A percentile compares a stretch with the other conserved stretches of the same genome.
Evolutionary conservation across 2,113 vertebrate genomes (phyloP).

Genomic region (Sylvicapra grimmia): DNA sequence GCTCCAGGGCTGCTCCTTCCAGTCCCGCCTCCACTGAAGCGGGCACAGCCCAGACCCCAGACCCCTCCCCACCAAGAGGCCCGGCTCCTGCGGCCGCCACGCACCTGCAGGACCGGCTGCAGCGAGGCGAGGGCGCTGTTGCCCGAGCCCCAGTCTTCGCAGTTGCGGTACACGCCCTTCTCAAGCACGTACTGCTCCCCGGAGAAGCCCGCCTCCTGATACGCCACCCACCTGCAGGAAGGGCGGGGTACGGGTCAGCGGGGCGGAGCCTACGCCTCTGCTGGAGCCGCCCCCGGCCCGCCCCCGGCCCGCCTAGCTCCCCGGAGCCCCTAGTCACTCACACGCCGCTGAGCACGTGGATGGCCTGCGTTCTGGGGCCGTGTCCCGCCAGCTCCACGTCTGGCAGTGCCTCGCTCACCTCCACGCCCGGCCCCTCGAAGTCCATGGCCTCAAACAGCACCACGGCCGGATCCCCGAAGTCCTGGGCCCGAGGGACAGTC

Average conservation of each 20-base stretch:
- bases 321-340: constrained; percentile 74
- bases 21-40: background rate
- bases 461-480: constrained; percentile 86
- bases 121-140: constrained; percentile 85
- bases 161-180: constrained; percentile 93
- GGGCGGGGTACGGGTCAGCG: background rate
- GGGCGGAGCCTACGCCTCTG: background rate
- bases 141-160: constrained; percentile 90
- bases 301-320: background rate
- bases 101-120: constrained; percentile 91
- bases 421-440: constrained; percentile 82
- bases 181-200: constrained; percentile 93
- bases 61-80: background rate
- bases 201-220: constrained; percentile 91
- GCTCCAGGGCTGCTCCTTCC: background rate
- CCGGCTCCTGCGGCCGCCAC: background rate
- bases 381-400: constrained; percentile 86
- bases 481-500: constrained; percentile 76
- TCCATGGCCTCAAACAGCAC: constrained; percentile 86
- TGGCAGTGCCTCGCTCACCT: constrained; percentile 86
- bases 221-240: constrained; percentile 90
- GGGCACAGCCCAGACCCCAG: background rate
- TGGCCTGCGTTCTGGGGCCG: constrained; percentile 81
- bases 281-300: background rate
- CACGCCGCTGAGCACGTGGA: constrained; percentile 92